A percentile compares a stretch with the other conserved stretches of the same genome.
These are phyloP conservation scores for Odontesthes bonariensis DNA, from an alignment of 2,113 vertebrate species.

Conservation along the genomic window DNA sequence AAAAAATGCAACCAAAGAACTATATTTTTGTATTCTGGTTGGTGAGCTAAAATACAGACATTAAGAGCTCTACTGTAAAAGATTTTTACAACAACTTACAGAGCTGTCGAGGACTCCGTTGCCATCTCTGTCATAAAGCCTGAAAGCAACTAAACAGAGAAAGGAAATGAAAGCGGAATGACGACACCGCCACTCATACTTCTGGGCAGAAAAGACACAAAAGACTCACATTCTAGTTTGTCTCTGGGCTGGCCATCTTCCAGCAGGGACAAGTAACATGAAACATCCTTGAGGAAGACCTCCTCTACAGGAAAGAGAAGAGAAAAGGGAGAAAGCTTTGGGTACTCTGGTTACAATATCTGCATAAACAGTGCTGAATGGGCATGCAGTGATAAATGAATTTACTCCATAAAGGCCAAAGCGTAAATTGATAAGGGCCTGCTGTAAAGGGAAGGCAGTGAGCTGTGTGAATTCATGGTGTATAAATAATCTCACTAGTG, in stretches of 20 bases:
- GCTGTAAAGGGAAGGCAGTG: slow-evolving; percentile 38
- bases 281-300: slow-evolving; percentile 90
- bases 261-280: slow-evolving; percentile 91
- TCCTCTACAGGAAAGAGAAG: slow-evolving; percentile 64
- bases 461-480: slow-evolving; percentile 22
- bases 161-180: slow-evolving; percentile 39
- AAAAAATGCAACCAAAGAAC: background rate
- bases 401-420: slow-evolving; percentile 41
- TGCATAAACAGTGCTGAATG: slow-evolving; percentile 18
- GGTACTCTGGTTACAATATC: slow-evolving; percentile 40
- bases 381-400: slow-evolving; percentile 36
- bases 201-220: slow-evolving; percentile 18
- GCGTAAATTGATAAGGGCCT: slow-evolving; percentile 53
- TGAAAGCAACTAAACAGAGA: slow-evolving; percentile 86
- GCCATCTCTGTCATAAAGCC: slow-evolving; percentile 90
- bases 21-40: background rate
- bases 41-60: background rate
- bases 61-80: background rate
- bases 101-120: slow-evolving; percentile 92
- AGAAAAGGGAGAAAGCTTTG: slow-evolving; percentile 20
- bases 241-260: slow-evolving; percentile 90
- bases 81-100: slow-evolving; percentile 77
- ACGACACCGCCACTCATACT: slow-evolving; percentile 9
- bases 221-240: slow-evolving; percentile 90
- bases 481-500: slow-evolving; percentile 67